A percentile compares a stretch with the other conserved stretches of the same genome.
These are phyloP conservation scores for Lacanobia oleracea DNA, from an alignment of 2,888 invertebrate genomes.

Conservation along the genomic window DNA sequence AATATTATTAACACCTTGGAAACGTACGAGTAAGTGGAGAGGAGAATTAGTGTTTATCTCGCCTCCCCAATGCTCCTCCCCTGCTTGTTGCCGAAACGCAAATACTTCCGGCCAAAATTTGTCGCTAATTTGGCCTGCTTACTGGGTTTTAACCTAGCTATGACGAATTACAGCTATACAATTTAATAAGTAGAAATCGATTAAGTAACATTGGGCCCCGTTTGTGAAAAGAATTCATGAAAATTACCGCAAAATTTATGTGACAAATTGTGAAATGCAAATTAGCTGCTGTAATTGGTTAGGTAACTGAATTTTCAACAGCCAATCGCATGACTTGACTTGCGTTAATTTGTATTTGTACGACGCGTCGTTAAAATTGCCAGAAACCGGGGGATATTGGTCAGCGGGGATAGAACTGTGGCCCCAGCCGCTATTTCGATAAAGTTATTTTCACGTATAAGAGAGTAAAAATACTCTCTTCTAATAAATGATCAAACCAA, in stretches of 20 bases:
- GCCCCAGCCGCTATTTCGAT: too few relatives aligned
- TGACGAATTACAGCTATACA: not conserved
- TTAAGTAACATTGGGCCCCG: not conserved
- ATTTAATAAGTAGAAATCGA: not conserved
- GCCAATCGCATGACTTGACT: not conserved
- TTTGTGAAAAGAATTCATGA: too few relatives aligned
- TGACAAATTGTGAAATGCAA: not conserved
- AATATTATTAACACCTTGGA: constrained; percentile 30
- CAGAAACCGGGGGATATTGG: not conserved
- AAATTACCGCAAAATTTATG: not conserved
- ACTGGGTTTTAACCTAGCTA: not conserved
- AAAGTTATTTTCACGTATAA: too few relatives aligned
- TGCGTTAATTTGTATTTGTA: not conserved
- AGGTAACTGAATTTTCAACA: not conserved
- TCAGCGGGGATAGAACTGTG: not conserved
- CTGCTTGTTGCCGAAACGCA: constrained; percentile 8
- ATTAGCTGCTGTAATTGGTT: not conserved
- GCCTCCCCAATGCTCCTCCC: constrained; percentile 14
- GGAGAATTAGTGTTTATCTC: constrained; percentile 21
- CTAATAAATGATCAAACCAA: too few relatives aligned
- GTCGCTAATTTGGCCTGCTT: not conserved
- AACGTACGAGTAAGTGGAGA: constrained; percentile 7
- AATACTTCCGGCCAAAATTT: constrained; percentile 1
- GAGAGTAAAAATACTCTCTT: too few relatives aligned
- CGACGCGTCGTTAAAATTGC: not conserved